Percentiles rank a stretch among this genome's conserved stretches.
phyloP scores from a whole-genome alignment of 2,888 invertebrate species.

The Habrosyne pyritoides region DNA sequence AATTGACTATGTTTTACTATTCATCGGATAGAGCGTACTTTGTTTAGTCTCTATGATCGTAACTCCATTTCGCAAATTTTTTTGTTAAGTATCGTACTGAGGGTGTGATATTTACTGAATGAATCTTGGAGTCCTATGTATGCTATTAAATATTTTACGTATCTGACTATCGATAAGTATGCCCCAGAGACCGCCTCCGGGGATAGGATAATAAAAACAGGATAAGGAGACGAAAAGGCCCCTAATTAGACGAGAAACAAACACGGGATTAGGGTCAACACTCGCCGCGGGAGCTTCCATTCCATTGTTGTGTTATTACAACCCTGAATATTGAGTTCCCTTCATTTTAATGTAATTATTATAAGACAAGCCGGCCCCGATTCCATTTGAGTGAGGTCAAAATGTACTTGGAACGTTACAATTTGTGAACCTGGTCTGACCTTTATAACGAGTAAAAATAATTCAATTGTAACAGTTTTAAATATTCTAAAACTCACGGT shows the following conservation, averaged over 20 bases:
- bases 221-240: constrained; percentile 55
- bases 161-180: constrained; percentile 42
- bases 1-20: too few relatives aligned
- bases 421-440: not conserved
- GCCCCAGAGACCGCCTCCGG: constrained; percentile 34
- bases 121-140: too few relatives aligned
- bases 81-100: too few relatives aligned
- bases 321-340: constrained; percentile 45
- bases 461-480: not conserved
- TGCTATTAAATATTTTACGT: not conserved
- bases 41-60: too few relatives aligned
- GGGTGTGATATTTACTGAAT: too few relatives aligned
- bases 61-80: too few relatives aligned
- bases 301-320: constrained; percentile 47
- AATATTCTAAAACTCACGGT: not conserved
- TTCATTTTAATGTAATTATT: constrained; percentile 52
- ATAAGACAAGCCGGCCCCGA: constrained; percentile 4
- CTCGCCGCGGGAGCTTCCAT: constrained; percentile 40
- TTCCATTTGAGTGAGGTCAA: constrained; percentile 7
- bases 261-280: constrained; percentile 64
- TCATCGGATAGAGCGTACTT: too few relatives aligned
- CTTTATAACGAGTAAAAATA: constrained; percentile 2
- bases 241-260: constrained; percentile 73
- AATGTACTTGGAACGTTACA: not conserved
- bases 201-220: constrained; percentile 55